These are phyloP conservation scores for Coenonympha glycerion DNA, from an alignment of 2,888 invertebrate species.

Conservation along the genomic window DNA sequence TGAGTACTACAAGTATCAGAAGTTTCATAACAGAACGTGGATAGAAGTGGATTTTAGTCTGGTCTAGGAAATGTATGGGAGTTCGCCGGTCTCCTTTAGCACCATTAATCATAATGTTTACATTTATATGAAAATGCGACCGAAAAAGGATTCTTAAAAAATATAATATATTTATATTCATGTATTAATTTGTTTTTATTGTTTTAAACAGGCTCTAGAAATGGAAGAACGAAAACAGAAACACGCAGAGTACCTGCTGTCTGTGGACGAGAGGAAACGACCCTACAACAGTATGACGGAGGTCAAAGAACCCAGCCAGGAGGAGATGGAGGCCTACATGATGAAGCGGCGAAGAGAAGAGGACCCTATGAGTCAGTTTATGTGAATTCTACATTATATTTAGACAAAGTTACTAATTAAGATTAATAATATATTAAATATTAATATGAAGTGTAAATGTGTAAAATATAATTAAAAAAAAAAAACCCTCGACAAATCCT, in stretches of 20 bases:
- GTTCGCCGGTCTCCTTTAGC: too few relatives aligned
- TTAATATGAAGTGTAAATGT: too few relatives aligned
- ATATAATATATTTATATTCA: too few relatives aligned
- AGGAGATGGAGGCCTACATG: slow-evolving; percentile 95
- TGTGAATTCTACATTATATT: slow-evolving; percentile 35
- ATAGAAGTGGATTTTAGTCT: too few relatives aligned
- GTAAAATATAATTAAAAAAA: slow-evolving; percentile 3
- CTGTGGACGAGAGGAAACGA: slow-evolving; percentile 91
- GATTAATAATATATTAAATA: too few relatives aligned
- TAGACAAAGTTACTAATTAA: neutral
- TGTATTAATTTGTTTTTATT: neutral
- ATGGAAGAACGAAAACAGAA: slow-evolving; percentile 78
- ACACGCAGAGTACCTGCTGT: slow-evolving; percentile 79
- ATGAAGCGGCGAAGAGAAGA: slow-evolving; percentile 89
- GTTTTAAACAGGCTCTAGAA: slow-evolving; percentile 71
- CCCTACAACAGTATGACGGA: slow-evolving; percentile 95
- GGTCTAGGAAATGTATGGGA: too few relatives aligned
- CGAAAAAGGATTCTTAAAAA: too few relatives aligned
- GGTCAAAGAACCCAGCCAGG: slow-evolving; percentile 89
- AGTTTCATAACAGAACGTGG: too few relatives aligned
- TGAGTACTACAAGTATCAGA: too few relatives aligned
- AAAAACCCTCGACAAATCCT: too few relatives aligned
- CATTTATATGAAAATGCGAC: too few relatives aligned
- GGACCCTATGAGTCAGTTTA: slow-evolving; percentile 94
- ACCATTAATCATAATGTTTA: too few relatives aligned